Percentiles rank a stretch among this genome's conserved stretches.
Conservation (phyloP, 2,113 vertebrate genomes). For the Atrichornis clamosus region DNA sequence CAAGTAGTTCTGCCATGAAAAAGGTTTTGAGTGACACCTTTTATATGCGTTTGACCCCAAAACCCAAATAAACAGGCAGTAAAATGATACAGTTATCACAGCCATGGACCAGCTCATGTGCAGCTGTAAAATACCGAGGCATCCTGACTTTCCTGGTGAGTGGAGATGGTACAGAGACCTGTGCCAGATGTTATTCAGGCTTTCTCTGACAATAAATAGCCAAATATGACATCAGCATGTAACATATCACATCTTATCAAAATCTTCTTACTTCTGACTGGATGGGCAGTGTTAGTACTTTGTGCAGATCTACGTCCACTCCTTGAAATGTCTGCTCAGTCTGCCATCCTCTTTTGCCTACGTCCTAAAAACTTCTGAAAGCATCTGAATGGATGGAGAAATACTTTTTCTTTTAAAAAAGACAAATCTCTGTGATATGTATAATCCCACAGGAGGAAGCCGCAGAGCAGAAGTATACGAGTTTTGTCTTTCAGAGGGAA, state of each 20-base stretch:
- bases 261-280: neutral
- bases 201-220: neutral
- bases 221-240: neutral
- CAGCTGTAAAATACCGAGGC: neutral
- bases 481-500: slow-evolving; percentile 8
- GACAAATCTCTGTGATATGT: neutral
- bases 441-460: neutral
- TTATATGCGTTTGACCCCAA: neutral
- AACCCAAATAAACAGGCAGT: neutral
- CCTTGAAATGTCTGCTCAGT: neutral
- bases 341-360: neutral
- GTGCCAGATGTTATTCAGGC: neutral
- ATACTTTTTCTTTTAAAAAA: too few relatives aligned
- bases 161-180: neutral
- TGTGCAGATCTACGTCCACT: neutral
- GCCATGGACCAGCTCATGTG: neutral
- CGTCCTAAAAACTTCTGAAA: neutral
- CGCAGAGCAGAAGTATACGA: neutral
- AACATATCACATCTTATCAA: neutral
- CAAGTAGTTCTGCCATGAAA: neutral
- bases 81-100: neutral
- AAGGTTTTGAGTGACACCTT: neutral
- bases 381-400: neutral
- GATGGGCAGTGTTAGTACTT: neutral
- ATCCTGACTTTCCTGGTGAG: neutral